Conservation (phyloP, 2,113 vertebrate genomes). For the Sebastes schlegelii region DNA sequence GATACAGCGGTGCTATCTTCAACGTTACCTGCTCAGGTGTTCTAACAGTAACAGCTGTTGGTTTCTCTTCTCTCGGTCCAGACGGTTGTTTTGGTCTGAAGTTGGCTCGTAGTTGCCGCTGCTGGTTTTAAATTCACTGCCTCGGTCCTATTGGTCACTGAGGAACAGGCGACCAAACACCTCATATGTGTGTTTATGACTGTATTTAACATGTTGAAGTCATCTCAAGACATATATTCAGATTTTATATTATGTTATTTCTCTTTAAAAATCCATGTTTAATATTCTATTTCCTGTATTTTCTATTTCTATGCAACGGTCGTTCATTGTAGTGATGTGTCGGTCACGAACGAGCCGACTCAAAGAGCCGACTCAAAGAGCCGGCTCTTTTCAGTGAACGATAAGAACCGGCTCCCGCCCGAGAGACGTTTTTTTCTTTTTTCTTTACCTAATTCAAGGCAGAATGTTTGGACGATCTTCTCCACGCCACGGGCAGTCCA, state of each 20-base stretch:
- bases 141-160: conserved; percentile 57
- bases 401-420: no score
- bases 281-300: no score
- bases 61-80: fast-evolving
- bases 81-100: conserved; percentile 15
- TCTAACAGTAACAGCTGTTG: fast-evolving
- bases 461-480: no score
- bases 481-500: no score
- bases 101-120: fast-evolving
- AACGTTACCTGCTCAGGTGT: conserved; percentile 22
- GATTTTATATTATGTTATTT: no score
- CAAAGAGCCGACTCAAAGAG: no score
- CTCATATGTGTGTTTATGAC: conserved; percentile 21
- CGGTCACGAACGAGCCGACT: no score
- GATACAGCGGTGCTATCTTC: fast-evolving
- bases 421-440: no score
- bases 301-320: not conserved
- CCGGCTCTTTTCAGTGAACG: no score
- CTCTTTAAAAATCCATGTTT: no score
- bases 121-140: conserved; percentile 66
- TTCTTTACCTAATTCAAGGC: no score
- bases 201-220: not conserved
- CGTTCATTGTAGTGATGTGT: not conserved
- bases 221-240: not conserved
- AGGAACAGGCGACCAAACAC: not conserved